phyloP scores from a whole-genome alignment of 2,888 invertebrate genomes.

The Panopea generosa region DNA sequence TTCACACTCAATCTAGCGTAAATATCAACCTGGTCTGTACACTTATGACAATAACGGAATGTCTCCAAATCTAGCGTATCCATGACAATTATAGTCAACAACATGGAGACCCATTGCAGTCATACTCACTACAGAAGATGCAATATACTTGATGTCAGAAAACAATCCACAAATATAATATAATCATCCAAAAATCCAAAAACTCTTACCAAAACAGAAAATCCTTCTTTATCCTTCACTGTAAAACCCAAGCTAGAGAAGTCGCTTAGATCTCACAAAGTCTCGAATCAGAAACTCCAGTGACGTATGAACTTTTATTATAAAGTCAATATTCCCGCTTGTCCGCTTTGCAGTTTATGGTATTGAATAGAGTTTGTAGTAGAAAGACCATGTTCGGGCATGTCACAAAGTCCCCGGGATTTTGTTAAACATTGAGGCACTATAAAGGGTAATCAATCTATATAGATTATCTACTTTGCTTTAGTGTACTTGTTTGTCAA shows the following conservation, averaged over 20 bases:
- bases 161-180: neutral
- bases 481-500: too few relatives aligned
- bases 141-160: neutral
- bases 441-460: slow-evolving; percentile 40
- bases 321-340: slow-evolving; percentile 51
- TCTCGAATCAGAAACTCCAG: slow-evolving; percentile 5
- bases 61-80: slow-evolving; percentile 28
- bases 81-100: slow-evolving; percentile 56
- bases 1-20: neutral
- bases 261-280: neutral
- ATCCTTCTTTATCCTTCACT: neutral
- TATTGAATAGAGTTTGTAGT: slow-evolving; percentile 25
- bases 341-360: slow-evolving; percentile 15
- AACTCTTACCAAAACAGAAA: slow-evolving; percentile 16
- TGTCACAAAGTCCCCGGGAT: slow-evolving; percentile 58
- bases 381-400: slow-evolving; percentile 42
- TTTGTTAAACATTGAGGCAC: slow-evolving; percentile 44
- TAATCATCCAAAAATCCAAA: too few relatives aligned
- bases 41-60: neutral
- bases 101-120: slow-evolving; percentile 25
- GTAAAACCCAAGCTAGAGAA: neutral
- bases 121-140: slow-evolving; percentile 5
- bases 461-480: slow-evolving; percentile 11
- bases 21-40: neutral
- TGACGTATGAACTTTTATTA: slow-evolving; percentile 48